Base-by-base conservation (phyloP, 37 sponge, comb jelly and placozoan species). In the Hormiphora californensis region DNA sequence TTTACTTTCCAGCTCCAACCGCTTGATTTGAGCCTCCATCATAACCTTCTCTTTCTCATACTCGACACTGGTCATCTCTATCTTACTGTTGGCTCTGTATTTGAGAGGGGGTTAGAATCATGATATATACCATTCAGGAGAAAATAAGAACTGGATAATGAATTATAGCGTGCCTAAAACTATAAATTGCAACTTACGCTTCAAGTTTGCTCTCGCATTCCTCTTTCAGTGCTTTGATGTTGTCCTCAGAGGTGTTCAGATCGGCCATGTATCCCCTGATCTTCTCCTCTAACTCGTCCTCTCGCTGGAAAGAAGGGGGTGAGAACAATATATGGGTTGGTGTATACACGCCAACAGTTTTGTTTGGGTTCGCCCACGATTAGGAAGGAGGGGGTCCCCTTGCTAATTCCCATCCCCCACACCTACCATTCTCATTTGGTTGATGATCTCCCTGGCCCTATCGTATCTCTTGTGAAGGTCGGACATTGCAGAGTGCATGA, bases 381-480 rank as follows among this genome's bases (percentile, higher is more conserved):
- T n/a, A n/a, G n/a, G n/a, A n/a, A n/a, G n/a, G n/a, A n/a, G n/a
- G n/a, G n/a, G n/a, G n/a, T n/a, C n/a, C n/a, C n/a, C n/a, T n/a
- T n/a, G n/a, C n/a, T n/a, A n/a, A n/a, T n/a, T n/a, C n/a, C n/a
- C n/a, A n/a, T n/a, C n/a, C n/a, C n/a, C n/a, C n/a, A n/a, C n/a
- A n/a, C n/a, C n/a, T n/a, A 57, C 61, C 61, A 43, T 73, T 28
- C 43, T 73, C 81, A 73, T 73, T 33, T 39, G 41, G 44, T 73
- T 73, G 81, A 73, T 41, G 36, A 73, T 33, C 39, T 36, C 81
- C 46, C 81, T 39, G 1, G 81, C 81, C 9, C 81, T 39, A 40
- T 73, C 81, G 38, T 73, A 73, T 41, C 81, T 39, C 81, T 43
- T 73, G 44, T 73, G 81, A 5, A 73, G 81, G 25, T 73, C 81